These are phyloP conservation scores for Drosophila borealis DNA, from an alignment of 2,888 invertebrate species.

Conservation along the genomic window DNA sequence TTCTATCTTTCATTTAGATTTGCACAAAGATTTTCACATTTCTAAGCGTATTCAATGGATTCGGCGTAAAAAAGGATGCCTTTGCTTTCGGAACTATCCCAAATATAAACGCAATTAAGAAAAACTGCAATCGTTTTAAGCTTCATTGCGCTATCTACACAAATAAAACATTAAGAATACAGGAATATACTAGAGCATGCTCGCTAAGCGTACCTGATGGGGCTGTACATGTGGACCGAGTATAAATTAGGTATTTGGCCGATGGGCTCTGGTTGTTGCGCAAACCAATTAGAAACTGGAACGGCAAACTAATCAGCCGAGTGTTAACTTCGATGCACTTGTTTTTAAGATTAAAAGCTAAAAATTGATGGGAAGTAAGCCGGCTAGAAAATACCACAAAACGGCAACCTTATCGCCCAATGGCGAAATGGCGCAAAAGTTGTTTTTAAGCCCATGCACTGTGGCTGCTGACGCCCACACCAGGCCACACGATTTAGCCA, in stretches of 20 bases:
- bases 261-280: background rate
- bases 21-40: no score
- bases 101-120: no score
- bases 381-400: slow-evolving; percentile 61
- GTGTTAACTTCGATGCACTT: slow-evolving; percentile 67
- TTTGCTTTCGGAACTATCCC: no score
- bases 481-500: background rate
- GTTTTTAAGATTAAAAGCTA: slow-evolving; percentile 70
- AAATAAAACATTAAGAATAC: background rate
- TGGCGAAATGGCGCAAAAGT: slow-evolving; percentile 50
- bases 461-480: slow-evolving; percentile 25
- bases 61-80: no score
- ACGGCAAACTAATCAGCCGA: slow-evolving; percentile 60
- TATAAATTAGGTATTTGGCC: background rate
- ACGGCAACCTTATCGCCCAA: slow-evolving; percentile 39
- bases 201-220: no score
- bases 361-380: slow-evolving; percentile 46
- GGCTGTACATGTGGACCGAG: no score
- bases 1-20: no score
- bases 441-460: slow-evolving; percentile 73
- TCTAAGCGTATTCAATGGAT: no score
- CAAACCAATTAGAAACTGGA: slow-evolving; percentile 44
- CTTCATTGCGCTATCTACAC: no score
- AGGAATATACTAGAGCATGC: background rate
- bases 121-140: no score